Conservation (phyloP, 2,797 vertebrate genomes). For the Erithacus rubecula region DNA sequence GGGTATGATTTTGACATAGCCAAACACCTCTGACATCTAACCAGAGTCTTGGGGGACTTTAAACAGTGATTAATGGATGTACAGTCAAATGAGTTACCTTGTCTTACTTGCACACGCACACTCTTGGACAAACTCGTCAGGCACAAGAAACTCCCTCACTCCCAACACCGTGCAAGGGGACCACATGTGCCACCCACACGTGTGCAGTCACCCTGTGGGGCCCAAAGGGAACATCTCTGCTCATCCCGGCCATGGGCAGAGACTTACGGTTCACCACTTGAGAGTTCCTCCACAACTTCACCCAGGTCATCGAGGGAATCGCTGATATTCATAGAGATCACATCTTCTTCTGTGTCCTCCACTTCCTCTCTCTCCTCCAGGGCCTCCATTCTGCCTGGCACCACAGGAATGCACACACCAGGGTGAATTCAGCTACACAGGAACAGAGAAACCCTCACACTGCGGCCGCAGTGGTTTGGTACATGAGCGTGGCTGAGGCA, state of each 20-base stretch:
- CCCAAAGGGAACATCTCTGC: not conserved
- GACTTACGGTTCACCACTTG: slow-evolving; percentile 22
- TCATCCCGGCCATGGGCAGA: not conserved
- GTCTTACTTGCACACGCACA: accelerated
- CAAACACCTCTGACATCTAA: not conserved
- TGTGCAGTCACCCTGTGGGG: accelerated
- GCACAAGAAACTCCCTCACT: accelerated
- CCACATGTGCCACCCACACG: accelerated
- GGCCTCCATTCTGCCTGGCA: slow-evolving; percentile 57
- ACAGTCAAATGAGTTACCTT: not conserved
- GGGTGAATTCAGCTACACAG: not conserved
- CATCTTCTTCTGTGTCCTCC: not conserved
- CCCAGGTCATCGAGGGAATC: slow-evolving; percentile 16
- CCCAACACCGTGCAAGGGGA: not conserved
- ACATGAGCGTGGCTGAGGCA: accelerated
- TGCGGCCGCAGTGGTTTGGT: accelerated
- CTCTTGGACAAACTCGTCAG: not conserved
- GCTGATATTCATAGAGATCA: not conserved
- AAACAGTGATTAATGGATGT: not conserved
- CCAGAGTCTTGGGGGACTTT: not conserved
- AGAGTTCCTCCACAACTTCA: not conserved
- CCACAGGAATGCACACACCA: not conserved
- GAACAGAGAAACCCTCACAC: not conserved
- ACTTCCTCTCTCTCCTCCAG: slow-evolving; percentile 58
- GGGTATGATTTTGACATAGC: not conserved